A percentile compares a stretch with the other conserved stretches of the same genome.
phyloP scores from a whole-genome alignment of 2,113 vertebrate genomes.

The Calyptommatus sinebrachiatus region DNA sequence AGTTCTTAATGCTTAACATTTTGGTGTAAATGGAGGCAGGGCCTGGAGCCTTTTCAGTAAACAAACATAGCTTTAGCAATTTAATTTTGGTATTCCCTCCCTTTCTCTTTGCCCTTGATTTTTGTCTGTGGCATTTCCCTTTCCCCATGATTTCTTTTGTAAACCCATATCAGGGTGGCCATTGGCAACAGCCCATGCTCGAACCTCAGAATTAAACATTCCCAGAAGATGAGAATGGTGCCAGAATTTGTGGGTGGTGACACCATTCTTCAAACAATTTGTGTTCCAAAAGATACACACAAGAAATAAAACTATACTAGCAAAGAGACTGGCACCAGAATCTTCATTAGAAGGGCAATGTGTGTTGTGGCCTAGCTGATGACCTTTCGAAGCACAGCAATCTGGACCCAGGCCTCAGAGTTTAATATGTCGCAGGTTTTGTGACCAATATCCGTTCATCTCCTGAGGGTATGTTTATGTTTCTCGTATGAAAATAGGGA shows the following conservation, averaged over 20 bases:
- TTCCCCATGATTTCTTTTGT: conserved; percentile 37
- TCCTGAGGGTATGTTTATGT: conserved; percentile 52
- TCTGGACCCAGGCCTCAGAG: conserved; percentile 23
- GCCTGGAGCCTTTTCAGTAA: conserved; percentile 27
- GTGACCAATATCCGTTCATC: conserved; percentile 46
- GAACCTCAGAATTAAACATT: conserved; percentile 24
- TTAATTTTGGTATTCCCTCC: neutral
- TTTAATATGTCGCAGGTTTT: conserved; percentile 40
- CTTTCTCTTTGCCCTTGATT: neutral
- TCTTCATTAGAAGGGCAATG: neutral
- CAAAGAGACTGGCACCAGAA: neutral
- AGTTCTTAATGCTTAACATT: conserved; percentile 32
- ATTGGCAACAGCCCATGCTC: conserved; percentile 26
- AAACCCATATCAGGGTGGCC: conserved; percentile 39
- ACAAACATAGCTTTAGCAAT: neutral
- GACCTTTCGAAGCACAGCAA: conserved; percentile 15
- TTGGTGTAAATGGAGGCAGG: conserved; percentile 11
- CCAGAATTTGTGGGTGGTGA: conserved; percentile 29
- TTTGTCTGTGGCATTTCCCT: neutral
- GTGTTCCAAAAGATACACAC: neutral
- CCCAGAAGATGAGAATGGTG: conserved; percentile 25
- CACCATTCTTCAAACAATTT: conserved; percentile 15
- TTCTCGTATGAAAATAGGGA: conserved; percentile 52
- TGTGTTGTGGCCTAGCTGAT: conserved; percentile 23
- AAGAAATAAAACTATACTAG: conserved; percentile 26